Base-by-base conservation (phyloP, 2,888 invertebrate species). In the Agrochola litura region DNA sequence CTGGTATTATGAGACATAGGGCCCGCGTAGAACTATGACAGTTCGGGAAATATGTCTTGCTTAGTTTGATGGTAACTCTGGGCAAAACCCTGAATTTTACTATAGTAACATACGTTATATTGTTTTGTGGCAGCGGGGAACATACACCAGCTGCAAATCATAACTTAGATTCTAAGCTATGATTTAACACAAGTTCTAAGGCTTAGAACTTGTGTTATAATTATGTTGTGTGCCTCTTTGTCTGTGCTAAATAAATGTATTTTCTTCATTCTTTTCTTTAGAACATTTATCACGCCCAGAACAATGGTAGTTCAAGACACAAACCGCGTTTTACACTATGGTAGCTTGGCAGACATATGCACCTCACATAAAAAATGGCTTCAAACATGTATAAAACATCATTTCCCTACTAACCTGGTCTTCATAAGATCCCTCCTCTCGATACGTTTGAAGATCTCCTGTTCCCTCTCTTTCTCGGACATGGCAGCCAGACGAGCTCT, bases 401-500 rank as follows among this genome's bases (percentile, higher is more conserved):
- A 52, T 56, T 56, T 25, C 2, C 0, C 14, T 58, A 58, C 61
- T 1, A 37, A 61, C 98, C 98, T 97, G 0, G 99, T 99, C 93
- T 98, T 99, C 97, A 99, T 98, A 0, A 98, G 97, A 93, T 99
- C 99, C 88, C 99, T 97, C 90, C 99, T 98, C 94, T 99, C 99
- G 71, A 99, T 99, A 72, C 99, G 97, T 93, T 99, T 99, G 94
- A 99, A 99, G 88, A 99, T 98, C 95, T 99, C 99, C 76, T 99
- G 99, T 95, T 99, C 99, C 64, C 99, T 97, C 92, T 99, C 99
- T 91, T 99, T 99, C 93, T 99, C 99, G 0, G 99, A 99, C 97
- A 99, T 98, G 82, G 98, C 98, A 19, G 99, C 99, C 65, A 99
- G 96, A 0, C 98, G 97, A 2, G 98, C 98, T 89, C 99, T 98